Evolutionary conservation across 2,888 invertebrate species (phyloP).

Genomic region (Sepiola atlantica): DNA sequence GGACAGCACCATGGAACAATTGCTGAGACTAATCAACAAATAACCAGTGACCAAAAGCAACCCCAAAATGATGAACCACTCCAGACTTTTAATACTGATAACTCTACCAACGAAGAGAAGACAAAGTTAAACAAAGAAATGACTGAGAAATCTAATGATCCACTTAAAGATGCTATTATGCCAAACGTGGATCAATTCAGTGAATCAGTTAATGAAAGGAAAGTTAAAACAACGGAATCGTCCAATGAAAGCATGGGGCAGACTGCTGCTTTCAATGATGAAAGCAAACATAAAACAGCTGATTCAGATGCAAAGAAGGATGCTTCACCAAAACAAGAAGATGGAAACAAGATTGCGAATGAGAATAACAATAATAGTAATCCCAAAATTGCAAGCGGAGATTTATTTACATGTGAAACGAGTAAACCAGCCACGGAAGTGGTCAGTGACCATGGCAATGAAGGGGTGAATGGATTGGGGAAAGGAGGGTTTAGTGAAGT

Average conservation of each 20-base stretch:
- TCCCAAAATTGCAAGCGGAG: neutral
- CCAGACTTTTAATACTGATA: neutral
- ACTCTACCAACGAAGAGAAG: neutral
- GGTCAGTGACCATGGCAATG: neutral
- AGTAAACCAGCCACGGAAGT: neutral
- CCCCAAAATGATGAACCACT: neutral
- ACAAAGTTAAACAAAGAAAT: neutral
- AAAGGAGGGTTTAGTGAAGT: neutral
- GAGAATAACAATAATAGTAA: neutral
- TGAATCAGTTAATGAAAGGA: neutral
- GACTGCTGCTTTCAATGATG: neutral
- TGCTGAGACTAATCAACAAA: neutral
- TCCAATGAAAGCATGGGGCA: neutral
- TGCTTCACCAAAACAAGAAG: neutral
- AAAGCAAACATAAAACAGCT: neutral
- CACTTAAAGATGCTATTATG: neutral
- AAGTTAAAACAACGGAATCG: neutral
- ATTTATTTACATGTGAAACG: neutral
- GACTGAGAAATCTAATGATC: neutral
- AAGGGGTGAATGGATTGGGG: neutral
- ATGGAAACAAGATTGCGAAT: neutral
- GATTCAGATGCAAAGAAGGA: neutral
- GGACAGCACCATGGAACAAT: neutral
- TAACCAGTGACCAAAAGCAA: neutral
- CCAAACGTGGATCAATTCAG: neutral